Conservation (phyloP, 2,888 invertebrate genomes). For the Ellobium chinense region DNA sequence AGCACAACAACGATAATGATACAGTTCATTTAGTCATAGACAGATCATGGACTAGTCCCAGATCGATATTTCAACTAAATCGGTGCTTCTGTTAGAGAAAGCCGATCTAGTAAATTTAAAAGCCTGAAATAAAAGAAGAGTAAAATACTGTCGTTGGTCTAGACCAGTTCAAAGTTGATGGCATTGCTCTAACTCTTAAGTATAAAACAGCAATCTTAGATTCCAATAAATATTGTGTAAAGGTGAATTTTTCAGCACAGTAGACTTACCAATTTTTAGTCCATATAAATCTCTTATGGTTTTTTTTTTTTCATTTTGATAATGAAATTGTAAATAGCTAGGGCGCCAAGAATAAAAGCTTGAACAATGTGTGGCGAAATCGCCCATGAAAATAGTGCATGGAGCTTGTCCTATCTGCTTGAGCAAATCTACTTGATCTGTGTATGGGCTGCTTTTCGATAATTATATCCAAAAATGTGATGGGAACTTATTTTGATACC, state of each 20-base stretch:
- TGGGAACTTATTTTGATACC: neutral
- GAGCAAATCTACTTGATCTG: neutral
- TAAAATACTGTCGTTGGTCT: neutral
- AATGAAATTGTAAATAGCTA: no score
- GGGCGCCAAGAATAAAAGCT: neutral
- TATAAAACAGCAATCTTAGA: no score
- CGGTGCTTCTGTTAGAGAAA: no score
- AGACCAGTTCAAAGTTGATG: neutral
- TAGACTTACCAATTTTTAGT: neutral
- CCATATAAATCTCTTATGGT: neutral
- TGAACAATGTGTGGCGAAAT: neutral
- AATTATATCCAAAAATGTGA: neutral
- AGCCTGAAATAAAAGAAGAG: neutral
- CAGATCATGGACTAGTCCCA: no score
- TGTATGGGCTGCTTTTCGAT: neutral
- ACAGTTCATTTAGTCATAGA: no score
- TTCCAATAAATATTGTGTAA: neutral
- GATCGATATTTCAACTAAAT: no score
- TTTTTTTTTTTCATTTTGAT: neutral
- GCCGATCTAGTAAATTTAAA: neutral
- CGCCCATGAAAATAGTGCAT: neutral
- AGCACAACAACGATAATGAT: no score
- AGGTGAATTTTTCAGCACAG: neutral
- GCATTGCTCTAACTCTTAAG: neutral
- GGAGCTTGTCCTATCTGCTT: neutral